Base-by-base conservation (phyloP, 1,140 invertebrate species). In the Centruroides sculpturatus region DNA sequence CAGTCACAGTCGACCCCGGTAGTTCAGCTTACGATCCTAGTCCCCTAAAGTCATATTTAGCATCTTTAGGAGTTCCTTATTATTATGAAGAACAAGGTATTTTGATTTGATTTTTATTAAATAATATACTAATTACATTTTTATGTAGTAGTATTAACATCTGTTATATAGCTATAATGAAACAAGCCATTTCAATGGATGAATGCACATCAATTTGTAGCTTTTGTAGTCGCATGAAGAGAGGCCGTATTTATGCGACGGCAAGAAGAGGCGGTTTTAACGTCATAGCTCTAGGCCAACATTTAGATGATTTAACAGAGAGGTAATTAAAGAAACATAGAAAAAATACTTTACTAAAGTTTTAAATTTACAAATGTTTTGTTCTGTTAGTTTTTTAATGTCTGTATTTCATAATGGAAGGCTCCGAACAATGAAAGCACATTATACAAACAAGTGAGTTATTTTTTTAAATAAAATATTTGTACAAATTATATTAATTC, bases 241-340 rank as follows among this genome's bases (percentile, higher is more conserved):
- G 86, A 35, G 82, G 85, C 1, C 78, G 84, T 59, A 78, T 91
- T 53, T 92, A 90, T 72, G 76, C 80, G 1, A 78, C 83, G 47
- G 89, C 89, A 0, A 79, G 85, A 60, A 76, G 80, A 59, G 81
- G 88, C 67, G 81, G 81, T 4, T 95, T 89, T 74, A 89, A 91
- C 70, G 88, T 92, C 2, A 73, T 92, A 2, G 89, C 87, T 0
- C 73, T 93, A 5, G 89, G 88, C 5, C 89, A 93, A 71, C 85
- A 89, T 72, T 75, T 93, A 13, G 90, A 93, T 74, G 87, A 90
- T 73, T 75, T 92, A 1, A 83, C 86, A 23, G 82, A 88, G 69
- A 86, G 74, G 74, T 75, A 51, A 55, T 23, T 23, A 23, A 23
- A 23, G 23, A 23, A 41, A 8, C 41, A 41, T 41, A 6, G 5